Base-by-base conservation (phyloP, 2,888 invertebrate genomes). In the Gryllus longicercus region DNA sequence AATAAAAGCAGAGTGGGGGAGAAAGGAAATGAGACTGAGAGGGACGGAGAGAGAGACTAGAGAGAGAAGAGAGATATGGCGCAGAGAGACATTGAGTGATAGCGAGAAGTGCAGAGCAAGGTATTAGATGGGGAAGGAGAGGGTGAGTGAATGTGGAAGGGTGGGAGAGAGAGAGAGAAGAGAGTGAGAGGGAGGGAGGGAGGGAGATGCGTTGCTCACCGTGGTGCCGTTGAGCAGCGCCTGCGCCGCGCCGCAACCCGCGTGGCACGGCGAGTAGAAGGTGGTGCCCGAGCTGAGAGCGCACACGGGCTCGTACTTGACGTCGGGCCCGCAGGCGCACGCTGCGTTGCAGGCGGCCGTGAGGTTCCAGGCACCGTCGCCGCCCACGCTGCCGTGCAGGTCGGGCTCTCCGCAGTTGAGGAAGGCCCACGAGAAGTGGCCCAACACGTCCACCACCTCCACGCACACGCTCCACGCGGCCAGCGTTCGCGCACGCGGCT, bases 221-320 rank as follows among this genome's bases (percentile, higher is more conserved):
- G 82, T 81, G 2, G 82, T 82, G 11, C 82, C 83, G 50, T 83
- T 81, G 25, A 83, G 16, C 11, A 79, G 76, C 16, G 50, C 74
- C 10, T 75, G 51, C 11, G 81, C 25, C 16, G 81, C 81, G 2
- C 82, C 82, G 82, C 89, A 90, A 0, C 89, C 90, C 11, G 89
- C 90, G 82, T 88, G 87, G 82, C 90, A 90, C 0, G 89, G 88
- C 0, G 88, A 88, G 83, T 88, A 89, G 83, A 86, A 89, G 11
- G 87, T 86, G 0, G 85, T 84, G 14, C 76, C 81, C 21, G 84
- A 83, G 21, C 86, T 86, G 18, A 84, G 83, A 21, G 85, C 85
- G 83, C 88, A 88, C 1, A 89, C 86, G 0, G 88, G 88, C 50
- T 86, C 86, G 83, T 86, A 88, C 14, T 79, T 84, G 79, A 84